Base-by-base conservation (phyloP, 2,113 vertebrate genomes). In the Prolemur simus region DNA sequence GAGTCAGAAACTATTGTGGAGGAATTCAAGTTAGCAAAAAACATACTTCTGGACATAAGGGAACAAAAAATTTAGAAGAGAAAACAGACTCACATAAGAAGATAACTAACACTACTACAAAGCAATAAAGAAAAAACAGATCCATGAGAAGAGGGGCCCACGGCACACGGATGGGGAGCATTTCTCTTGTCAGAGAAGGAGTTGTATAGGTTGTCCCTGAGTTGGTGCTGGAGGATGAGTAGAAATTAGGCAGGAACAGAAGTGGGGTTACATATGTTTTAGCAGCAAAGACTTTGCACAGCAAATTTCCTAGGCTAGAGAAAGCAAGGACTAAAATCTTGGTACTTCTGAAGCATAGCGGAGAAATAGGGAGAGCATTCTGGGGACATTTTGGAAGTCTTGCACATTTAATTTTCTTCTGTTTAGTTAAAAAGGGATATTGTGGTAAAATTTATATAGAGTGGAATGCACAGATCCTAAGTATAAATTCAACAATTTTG, bases 251-350 rank as follows among this genome's bases (percentile, higher is more conserved):
- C 2, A 2, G 58, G 58, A 42, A 34, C 42, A 45, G 7, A n/a
- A 12, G 3, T n/a, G 32, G 81, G 42, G 3, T 49, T 25, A 17
- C 34, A 10, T 68, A 23, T 14, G 13, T 85, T n/a, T 15, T 23
- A 47, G 82, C 73, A 60, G 34, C 20, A 52, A 91, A 82, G 58
- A 92, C 25, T 69, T 47, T 45, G 27, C 49, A 29, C 32, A 6
- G 17, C 1, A 63, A 54, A 10, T 0, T 52, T 96, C 71, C 11
- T 91, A 58, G 63, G 58, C 17, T 34, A 49, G 34, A 87, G 34
- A 83, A 86, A 97, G 60, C 32, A 60, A 68, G 68, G 63, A 45
- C 39, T 81, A n/a, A 54, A 87, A 91, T 37, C 94, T 54, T 34
- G 54, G 15, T 17, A 64, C 25, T 87, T 49, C 6, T 66, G 47